phyloP scores from a whole-genome alignment of 2,888 invertebrate genomes.

The Clitarchus hookeri region DNA sequence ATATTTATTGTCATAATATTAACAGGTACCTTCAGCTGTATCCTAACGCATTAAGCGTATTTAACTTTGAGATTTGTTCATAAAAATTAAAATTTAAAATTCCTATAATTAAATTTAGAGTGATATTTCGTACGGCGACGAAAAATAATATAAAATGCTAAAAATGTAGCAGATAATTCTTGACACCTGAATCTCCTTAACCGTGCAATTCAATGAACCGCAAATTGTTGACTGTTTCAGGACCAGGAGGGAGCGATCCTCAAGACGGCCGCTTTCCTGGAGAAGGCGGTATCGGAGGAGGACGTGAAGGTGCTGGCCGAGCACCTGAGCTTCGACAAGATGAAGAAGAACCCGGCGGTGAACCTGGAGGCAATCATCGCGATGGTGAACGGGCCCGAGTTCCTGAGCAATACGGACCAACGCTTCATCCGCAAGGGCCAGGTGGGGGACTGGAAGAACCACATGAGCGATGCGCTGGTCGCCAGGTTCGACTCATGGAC shows the following conservation, averaged over 20 bases:
- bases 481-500: slow-evolving; percentile 75
- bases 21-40: no score
- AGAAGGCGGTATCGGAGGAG: slow-evolving; percentile 66
- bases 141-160: no score
- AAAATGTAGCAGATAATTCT: no score
- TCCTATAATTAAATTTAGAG: background rate
- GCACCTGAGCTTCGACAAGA: slow-evolving; percentile 78
- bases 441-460: slow-evolving; percentile 80
- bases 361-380: slow-evolving; percentile 70
- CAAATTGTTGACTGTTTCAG: slow-evolving; percentile 47
- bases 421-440: slow-evolving; percentile 78
- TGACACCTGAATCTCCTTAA: no score
- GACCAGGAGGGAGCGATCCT: slow-evolving; percentile 69
- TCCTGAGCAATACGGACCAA: slow-evolving; percentile 57
- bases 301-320: slow-evolving; percentile 70
- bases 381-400: slow-evolving; percentile 58
- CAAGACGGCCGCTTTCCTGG: slow-evolving; percentile 73
- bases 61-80: no score
- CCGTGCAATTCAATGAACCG: no score
- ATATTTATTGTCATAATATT: no score
- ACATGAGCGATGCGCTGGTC: slow-evolving; percentile 74
- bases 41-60: no score
- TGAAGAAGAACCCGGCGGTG: slow-evolving; percentile 79
- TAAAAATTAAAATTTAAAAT: no score
- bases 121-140: background rate